Percentiles rank a stretch among this genome's conserved stretches.
These are phyloP conservation scores for Acrocephalus arundinaceus DNA, from an alignment of 2,113 vertebrate species.

Conservation along the genomic window DNA sequence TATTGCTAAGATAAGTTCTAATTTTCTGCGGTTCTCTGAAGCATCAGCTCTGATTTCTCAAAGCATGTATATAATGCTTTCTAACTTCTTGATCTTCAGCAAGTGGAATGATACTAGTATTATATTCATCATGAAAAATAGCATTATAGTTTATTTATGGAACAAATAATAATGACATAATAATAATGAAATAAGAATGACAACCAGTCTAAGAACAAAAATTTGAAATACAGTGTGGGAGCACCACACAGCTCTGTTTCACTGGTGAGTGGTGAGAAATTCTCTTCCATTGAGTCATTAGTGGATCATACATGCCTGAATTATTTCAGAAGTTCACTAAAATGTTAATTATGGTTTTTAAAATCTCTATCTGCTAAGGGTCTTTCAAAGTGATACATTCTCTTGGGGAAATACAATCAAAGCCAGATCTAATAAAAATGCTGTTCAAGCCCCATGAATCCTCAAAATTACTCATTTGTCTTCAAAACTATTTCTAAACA, in stretches of 20 bases:
- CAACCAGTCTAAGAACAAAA: neutral
- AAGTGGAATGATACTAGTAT: neutral
- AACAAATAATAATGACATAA: too few relatives aligned
- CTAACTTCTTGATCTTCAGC: neutral
- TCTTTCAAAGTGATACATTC: neutral
- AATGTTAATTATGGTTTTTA: neutral
- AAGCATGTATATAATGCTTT: neutral
- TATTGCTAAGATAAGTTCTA: neutral
- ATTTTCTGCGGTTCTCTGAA: neutral
- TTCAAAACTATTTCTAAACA: neutral
- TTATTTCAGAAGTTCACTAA: conserved; percentile 14
- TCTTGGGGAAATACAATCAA: neutral
- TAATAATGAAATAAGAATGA: neutral
- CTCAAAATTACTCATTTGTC: neutral
- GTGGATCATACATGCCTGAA: neutral
- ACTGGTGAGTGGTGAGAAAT: neutral
- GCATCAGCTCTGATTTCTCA: neutral
- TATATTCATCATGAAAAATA: neutral
- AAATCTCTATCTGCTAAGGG: neutral
- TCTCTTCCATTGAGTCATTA: neutral
- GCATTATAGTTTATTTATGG: neutral
- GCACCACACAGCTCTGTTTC: neutral
- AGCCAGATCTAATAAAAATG: neutral
- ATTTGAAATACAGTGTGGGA: neutral
- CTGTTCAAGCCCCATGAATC: neutral